These are phyloP conservation scores for Clarias magur DNA, from an alignment of 2,113 vertebrate genomes.

Conservation along the genomic window DNA sequence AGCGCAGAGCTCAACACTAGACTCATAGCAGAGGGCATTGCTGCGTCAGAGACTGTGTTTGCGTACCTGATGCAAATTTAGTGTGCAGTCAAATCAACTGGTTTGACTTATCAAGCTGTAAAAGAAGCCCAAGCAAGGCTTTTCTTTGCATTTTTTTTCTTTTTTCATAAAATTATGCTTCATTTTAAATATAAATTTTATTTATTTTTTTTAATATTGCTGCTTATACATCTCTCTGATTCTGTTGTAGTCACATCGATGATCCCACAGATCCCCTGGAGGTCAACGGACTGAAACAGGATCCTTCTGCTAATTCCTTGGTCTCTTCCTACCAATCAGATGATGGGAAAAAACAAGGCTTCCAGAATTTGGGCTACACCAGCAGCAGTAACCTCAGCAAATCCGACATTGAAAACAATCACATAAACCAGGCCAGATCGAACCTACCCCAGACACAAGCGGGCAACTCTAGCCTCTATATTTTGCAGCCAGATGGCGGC, in stretches of 20 bases:
- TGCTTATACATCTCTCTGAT: not conserved
- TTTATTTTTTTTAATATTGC: not conserved
- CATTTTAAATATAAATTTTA: too few species aligned
- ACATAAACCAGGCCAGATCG: constrained; percentile 64
- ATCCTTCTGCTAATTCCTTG: constrained; percentile 58
- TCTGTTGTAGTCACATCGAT: constrained; percentile 69
- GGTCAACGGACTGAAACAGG: constrained; percentile 57
- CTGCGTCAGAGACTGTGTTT: constrained; percentile 28
- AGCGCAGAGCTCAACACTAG: constrained; percentile 6
- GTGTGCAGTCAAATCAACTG: constrained; percentile 42
- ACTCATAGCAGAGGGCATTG: not conserved
- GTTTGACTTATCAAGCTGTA: constrained; percentile 46
- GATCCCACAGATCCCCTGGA: constrained; percentile 70
- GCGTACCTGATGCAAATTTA: constrained; percentile 42
- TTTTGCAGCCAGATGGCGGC: constrained; percentile 25
- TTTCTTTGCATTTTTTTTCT: constrained; percentile 11
- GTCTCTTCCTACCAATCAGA: constrained; percentile 63
- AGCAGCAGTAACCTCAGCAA: constrained; percentile 58
- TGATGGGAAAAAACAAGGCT: constrained; percentile 64
- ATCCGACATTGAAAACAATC: constrained; percentile 75
- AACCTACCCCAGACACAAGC: constrained; percentile 20
- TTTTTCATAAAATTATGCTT: not conserved
- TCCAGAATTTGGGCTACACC: constrained; percentile 75
- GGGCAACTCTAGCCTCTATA: constrained; percentile 28
- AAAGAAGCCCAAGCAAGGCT: constrained; percentile 46